A percentile compares a stretch with the other conserved stretches of the same genome.
These are phyloP conservation scores for Chaetoderma sp. DNA, from an alignment of 2,888 invertebrate genomes.

Conservation along the genomic window DNA sequence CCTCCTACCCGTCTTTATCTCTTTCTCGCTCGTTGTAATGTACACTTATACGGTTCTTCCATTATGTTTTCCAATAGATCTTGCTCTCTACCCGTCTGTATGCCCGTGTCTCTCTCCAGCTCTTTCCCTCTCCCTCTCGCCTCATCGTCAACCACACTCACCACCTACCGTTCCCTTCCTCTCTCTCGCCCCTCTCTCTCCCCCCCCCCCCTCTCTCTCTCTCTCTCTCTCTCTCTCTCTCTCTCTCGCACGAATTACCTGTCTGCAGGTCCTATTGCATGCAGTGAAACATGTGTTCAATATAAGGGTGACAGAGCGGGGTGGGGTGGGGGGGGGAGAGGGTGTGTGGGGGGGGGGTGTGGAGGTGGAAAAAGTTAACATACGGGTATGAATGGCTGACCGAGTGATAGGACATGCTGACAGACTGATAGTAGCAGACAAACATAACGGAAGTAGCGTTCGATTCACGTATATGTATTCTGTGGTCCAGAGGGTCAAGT, in stretches of 20 bases:
- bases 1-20: neutral
- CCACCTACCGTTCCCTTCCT: neutral
- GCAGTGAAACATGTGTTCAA: neutral
- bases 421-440: no score
- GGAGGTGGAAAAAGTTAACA: no score
- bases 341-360: neutral
- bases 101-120: neutral
- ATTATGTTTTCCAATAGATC: neutral
- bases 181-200: neutral
- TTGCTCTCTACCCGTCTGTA: neutral
- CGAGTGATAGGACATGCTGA: no score
- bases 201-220: slow-evolving; percentile 4
- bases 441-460: no score
- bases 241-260: slow-evolving; percentile 13
- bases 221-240: slow-evolving; percentile 19
- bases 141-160: neutral
- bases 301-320: neutral
- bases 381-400: no score
- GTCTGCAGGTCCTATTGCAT: neutral
- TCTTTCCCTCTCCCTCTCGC: neutral
- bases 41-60: neutral
- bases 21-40: neutral
- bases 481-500: no score
- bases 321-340: neutral
- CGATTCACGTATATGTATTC: no score